phyloP scores from a whole-genome alignment of 1,140 invertebrate genomes.

The Galendromus occidentalis region DNA sequence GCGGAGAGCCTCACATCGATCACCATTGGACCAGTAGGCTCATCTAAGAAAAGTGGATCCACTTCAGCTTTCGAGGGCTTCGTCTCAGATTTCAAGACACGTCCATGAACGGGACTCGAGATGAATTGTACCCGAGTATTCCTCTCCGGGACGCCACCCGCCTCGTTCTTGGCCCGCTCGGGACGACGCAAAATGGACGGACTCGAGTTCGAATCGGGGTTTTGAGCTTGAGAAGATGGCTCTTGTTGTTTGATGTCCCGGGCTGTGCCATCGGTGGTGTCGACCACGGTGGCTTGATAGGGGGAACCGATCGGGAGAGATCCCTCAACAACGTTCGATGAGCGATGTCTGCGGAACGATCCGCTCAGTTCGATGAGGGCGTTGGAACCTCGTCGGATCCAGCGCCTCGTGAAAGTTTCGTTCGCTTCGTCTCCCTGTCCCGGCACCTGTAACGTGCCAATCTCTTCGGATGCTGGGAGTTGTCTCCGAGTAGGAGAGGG shows the following conservation, averaged over 20 bases:
- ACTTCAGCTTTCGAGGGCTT: neutral
- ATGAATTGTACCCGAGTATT: neutral
- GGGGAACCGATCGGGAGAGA: neutral
- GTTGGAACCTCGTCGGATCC: neutral
- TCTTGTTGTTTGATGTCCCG: neutral
- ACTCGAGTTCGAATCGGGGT: neutral
- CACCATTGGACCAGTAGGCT: neutral
- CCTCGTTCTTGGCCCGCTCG: neutral
- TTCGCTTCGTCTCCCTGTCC: neutral
- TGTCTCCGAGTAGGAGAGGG: neutral
- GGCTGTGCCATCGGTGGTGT: neutral
- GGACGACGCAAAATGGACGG: neutral
- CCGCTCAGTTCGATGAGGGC: neutral
- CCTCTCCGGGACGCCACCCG: neutral
- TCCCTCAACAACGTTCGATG: neutral
- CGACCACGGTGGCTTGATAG: neutral
- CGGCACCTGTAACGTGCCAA: neutral
- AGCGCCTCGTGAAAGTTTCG: neutral
- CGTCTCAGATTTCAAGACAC: neutral
- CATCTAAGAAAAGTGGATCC: neutral
- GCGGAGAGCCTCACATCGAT: neutral
- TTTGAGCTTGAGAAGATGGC: neutral
- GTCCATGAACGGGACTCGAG: slow-evolving; percentile 3
- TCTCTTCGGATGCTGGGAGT: neutral
- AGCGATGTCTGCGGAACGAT: neutral